phyloP scores from a whole-genome alignment of 2,888 invertebrate species.

The Odontothrips loti region DNA sequence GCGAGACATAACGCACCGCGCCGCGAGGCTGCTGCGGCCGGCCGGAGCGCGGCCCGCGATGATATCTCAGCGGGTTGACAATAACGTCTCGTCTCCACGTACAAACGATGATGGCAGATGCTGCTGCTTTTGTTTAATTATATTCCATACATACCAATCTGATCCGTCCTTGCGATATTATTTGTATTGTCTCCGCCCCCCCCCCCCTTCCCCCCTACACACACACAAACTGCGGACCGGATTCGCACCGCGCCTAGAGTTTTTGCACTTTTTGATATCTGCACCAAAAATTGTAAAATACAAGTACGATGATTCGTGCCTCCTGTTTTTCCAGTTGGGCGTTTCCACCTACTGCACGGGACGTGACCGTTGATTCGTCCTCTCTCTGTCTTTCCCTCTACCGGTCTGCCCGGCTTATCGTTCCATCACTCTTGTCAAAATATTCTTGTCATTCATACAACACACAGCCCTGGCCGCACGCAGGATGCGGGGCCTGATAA shows the following conservation, averaged over 20 bases:
- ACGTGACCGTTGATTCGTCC: background rate
- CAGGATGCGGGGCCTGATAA: constrained; percentile 2
- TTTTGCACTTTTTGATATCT: too few relatives aligned
- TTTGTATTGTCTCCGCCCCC: background rate
- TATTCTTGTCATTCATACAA: background rate
- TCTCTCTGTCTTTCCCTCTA: background rate
- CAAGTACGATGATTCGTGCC: too few relatives aligned
- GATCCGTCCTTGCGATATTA: background rate
- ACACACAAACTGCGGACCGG: background rate
- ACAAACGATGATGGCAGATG: background rate
- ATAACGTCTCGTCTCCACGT: background rate
- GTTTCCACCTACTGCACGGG: background rate
- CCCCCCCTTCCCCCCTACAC: background rate
- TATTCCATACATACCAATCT: constrained; percentile 17
- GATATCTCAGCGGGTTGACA: constrained; percentile 6
- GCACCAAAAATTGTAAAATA: too few relatives aligned
- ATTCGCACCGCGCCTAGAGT: too few relatives aligned
- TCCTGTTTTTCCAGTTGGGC: too few relatives aligned
- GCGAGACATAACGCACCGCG: background rate
- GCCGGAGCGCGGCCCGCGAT: background rate
- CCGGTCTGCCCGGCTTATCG: background rate
- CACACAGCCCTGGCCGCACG: background rate
- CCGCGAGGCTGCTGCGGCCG: background rate
- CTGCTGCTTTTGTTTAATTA: constrained; percentile 19
- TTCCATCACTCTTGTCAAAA: constrained; percentile 22